Base-by-base conservation (phyloP, 2,888 invertebrate genomes). In the Tromatobia lineatoria region DNA sequence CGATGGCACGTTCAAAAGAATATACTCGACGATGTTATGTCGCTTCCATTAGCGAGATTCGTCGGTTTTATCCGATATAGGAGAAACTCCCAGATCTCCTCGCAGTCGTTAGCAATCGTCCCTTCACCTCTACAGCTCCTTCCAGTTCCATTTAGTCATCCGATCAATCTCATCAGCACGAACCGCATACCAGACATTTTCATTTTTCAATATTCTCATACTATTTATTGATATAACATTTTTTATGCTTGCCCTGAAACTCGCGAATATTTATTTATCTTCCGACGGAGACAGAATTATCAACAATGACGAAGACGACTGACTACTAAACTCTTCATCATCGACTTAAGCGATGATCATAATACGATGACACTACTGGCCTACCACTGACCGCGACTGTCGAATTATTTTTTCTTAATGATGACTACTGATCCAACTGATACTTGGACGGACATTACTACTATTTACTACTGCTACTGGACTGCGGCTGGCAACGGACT, bases 401-500 rank as follows among this genome's bases (percentile, higher is more conserved):
- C 15, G 45, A 70, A 81, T 80, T 64, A 13, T 67, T 59, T 52
- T 42, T 20, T 61, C 25, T 71, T 42, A 59, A 52, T 45, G 20
- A 70, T 18, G 29, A 61, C 47, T 59, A 25, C 47, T 50, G 50
- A 50, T 66, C 52, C 50, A 23, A 75, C 69, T 15, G 66, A 67
- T 42, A 61, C 38, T 11, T 29, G 10, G 13, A 73, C 45, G 29
- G 57, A 47, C 8, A 13, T 20, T 18, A 18, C 34, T 50, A 67
- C 57, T 52, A 52, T 66, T 38, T 18, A 29, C 47, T 25, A 50
- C 50, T 29, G 67, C 29, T 23, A 69, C 64, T 34, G 42, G 77
- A 78, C 50, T 25, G 38, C 20, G 10, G 74, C 73, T 78, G 54
- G 74, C 83, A 80, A 85, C 85, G 84, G 80, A 85, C 78, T 25